Base-by-base conservation (phyloP, 1,140 invertebrate genomes). In the Atopsyche davidsoni region DNA sequence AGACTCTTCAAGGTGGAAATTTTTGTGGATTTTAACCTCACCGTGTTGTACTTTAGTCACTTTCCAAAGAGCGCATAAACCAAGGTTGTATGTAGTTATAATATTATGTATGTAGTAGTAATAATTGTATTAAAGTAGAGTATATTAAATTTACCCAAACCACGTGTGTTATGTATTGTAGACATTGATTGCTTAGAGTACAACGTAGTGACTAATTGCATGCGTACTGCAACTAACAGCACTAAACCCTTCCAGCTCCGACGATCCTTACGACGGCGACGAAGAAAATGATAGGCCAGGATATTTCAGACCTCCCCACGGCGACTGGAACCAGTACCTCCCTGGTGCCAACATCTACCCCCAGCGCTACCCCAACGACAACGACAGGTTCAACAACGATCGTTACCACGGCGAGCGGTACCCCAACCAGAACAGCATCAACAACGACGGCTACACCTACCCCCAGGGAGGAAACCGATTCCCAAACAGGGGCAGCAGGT, bases 311-410 rank as follows among this genome's bases (percentile, higher is more conserved):
- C 55, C 55, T 4, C 13, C 11, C 25, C 51, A 35, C 10, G 47
- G 44, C 9, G 40, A 50, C 46, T 53, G 50, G 41, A 51, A 23
- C 44, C 49, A 43, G 1, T 52, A 56, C 41, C 39, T 43, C 24
- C 50, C 50, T 2, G 53, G 18, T 17, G 53, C 53, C 22, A 54
- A 50, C 43, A 45, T 55, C 9, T 50, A 50, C 19, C 53, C 53
- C n/a, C n/a, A n/a, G n/a, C n/a, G n/a, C n/a, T 34, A 13, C 32
- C 32, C 32, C 11, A 46, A 46, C 21, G 11, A n/a, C 3, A 34
- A 13, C 16, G 32, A 34, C 11, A 34, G 32, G 32, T 4, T 34
- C 11, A n/a, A n/a, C n/a, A n/a, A n/a, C n/a, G n/a, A n/a, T n/a
- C n/a, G n/a, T n/a, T n/a, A n/a, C n/a, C n/a, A 34, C 24, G 45